These are phyloP conservation scores for Silurus lanzhouensis DNA, from an alignment of 2,797 vertebrate species.

Conservation along the genomic window DNA sequence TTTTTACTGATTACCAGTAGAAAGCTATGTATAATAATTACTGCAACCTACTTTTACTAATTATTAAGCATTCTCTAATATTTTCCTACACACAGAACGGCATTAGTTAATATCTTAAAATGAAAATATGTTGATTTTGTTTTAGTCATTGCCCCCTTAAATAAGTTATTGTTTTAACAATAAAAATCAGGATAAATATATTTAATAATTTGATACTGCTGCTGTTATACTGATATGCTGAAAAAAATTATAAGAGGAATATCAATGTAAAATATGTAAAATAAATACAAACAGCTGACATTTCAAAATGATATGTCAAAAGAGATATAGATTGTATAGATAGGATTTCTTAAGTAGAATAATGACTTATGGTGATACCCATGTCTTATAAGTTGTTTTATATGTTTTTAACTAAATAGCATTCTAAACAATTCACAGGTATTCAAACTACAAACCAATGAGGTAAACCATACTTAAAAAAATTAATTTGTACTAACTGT, in stretches of 20 bases:
- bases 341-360: neutral
- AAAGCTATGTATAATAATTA: neutral
- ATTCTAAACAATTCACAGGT: constrained; percentile 74
- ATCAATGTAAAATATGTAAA: neutral
- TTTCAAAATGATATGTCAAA: neutral
- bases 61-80: neutral
- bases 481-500: constrained; percentile 74
- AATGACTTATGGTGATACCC: constrained; percentile 50
- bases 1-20: neutral
- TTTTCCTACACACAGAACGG: neutral
- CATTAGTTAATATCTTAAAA: neutral
- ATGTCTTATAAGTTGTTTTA: constrained; percentile 75
- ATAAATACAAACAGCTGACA: neutral
- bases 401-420: constrained; percentile 88
- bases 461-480: constrained; percentile 77
- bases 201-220: neutral
- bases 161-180: too few species aligned
- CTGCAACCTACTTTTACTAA: neutral
- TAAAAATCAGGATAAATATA: neutral
- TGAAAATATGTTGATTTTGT: neutral
- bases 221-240: neutral
- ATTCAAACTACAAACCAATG: constrained; percentile 79
- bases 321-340: neutral
- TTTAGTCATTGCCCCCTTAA: too few species aligned
- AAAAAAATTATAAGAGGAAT: neutral